phyloP scores from a whole-genome alignment of 2,113 vertebrate species.

The Coregonus clupeaformis region DNA sequence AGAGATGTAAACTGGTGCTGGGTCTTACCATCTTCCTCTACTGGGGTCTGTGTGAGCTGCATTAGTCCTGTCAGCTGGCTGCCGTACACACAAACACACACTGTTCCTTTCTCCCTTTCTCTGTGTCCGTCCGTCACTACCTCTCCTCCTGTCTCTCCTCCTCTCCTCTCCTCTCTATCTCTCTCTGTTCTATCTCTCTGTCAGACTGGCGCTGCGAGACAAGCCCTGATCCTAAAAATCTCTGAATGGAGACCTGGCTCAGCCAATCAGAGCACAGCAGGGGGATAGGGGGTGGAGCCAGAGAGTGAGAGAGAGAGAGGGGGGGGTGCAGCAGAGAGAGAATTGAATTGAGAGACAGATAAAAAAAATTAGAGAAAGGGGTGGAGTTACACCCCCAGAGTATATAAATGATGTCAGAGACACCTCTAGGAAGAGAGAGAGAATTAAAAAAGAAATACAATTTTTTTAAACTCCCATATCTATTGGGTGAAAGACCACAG shows the following conservation, averaged over 20 bases:
- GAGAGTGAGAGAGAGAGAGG: conserved; percentile 25
- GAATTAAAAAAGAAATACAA: too few relatives aligned
- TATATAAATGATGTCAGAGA: conserved; percentile 1
- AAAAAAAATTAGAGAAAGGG: background rate
- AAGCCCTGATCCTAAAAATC: conserved; percentile 66
- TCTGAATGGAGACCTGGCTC: conserved; percentile 61
- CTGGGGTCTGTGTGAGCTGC: conserved; percentile 40
- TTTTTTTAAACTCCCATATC: too few relatives aligned
- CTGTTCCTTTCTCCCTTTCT: conserved; percentile 32
- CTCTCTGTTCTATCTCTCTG: conserved; percentile 21
- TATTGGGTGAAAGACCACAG: too few relatives aligned
- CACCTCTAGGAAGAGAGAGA: background rate
- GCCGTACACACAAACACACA: background rate
- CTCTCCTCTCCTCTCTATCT: conserved; percentile 43
- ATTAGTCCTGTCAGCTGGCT: conserved; percentile 43
- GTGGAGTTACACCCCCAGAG: conserved; percentile 9
- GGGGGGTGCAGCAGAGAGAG: background rate
- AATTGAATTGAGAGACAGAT: background rate
- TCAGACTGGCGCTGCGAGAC: conserved; percentile 40
- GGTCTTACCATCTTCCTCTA: conserved; percentile 53
- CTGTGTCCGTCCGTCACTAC: conserved; percentile 15
- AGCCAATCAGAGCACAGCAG: conserved; percentile 63
- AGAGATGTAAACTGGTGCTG: background rate
- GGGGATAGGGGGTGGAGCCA: conserved; percentile 49
- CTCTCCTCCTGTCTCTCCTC: conserved; percentile 39